Conservation (phyloP, 2,797 vertebrate species). For the Octomys mimax region DNA sequence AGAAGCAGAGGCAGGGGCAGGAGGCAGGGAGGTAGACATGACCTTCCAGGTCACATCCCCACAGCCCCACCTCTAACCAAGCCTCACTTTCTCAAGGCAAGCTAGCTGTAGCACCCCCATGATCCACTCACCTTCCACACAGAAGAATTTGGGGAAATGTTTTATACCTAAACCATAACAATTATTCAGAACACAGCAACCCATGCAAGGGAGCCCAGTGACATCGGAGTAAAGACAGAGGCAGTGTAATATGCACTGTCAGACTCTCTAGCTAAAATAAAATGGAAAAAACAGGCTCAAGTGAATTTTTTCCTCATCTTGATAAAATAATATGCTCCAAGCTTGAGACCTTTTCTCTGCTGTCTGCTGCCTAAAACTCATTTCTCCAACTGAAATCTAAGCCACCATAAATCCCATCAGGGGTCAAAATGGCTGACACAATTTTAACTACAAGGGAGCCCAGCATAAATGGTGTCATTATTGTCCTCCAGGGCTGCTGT, state of each 20-base stretch:
- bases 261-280: conserved; percentile 7
- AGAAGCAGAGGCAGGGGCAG: not conserved
- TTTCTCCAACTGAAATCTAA: conserved; percentile 70
- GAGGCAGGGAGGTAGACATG: not conserved
- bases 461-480: conserved; percentile 63
- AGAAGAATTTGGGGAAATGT: not conserved
- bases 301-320: conserved; percentile 61
- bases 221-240: not conserved
- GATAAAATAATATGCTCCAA: conserved; percentile 63
- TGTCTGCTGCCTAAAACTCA: conserved; percentile 58
- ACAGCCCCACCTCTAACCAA: not conserved
- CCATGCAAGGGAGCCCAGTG: not conserved
- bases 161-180: not conserved
- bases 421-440: conserved; percentile 69
- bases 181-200: not conserved
- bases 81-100: not conserved
- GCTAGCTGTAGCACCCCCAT: not conserved
- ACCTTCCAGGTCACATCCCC: not conserved
- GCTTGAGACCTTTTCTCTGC: conserved; percentile 61
- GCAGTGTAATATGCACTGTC: not conserved
- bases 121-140: not conserved
- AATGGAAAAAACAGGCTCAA: not conserved
- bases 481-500: conserved; percentile 44
- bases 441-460: conserved; percentile 67
- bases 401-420: conserved; percentile 67